These are phyloP conservation scores for Nothura maculosa DNA, from an alignment of 2,797 vertebrate species.

Conservation along the genomic window DNA sequence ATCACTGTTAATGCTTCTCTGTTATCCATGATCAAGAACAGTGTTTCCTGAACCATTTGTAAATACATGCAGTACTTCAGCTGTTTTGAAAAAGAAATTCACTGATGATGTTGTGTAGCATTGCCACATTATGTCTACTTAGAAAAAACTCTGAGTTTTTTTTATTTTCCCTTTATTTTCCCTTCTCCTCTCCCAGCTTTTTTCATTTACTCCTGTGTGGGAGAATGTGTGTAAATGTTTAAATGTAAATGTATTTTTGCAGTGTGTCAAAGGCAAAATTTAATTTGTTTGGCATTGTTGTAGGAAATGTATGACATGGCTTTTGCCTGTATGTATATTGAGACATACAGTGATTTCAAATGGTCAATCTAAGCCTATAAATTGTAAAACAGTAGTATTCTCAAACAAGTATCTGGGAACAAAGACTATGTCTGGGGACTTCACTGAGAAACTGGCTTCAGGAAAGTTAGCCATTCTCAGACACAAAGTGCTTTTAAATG, in stretches of 20 bases:
- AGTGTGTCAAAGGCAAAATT: not conserved
- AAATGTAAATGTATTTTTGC: not conserved
- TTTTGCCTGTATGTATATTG: not conserved
- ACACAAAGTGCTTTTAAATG: not conserved
- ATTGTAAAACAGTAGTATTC: not conserved
- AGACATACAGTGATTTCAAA: not conserved
- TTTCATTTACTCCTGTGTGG: not conserved
- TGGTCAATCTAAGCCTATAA: not conserved
- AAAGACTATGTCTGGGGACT: not conserved
- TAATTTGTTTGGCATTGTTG: not conserved
- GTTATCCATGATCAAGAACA: not conserved
- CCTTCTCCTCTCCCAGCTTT: not conserved
- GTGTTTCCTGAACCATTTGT: not conserved
- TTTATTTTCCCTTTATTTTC: constrained; percentile 35
- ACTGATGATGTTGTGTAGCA: not conserved
- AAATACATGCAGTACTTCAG: not conserved
- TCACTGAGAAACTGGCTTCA: not conserved
- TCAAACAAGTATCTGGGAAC: not conserved
- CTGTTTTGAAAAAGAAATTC: not conserved
- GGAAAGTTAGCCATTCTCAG: not conserved
- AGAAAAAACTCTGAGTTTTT: not conserved
- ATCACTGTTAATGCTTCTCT: not conserved
- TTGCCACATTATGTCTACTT: not conserved
- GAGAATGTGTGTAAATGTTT: not conserved
- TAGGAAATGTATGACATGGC: not conserved